A percentile compares a stretch with the other conserved stretches of the same genome.
Conservation (phyloP, 2,113 vertebrate species). For the Enhydra lutris region DNA sequence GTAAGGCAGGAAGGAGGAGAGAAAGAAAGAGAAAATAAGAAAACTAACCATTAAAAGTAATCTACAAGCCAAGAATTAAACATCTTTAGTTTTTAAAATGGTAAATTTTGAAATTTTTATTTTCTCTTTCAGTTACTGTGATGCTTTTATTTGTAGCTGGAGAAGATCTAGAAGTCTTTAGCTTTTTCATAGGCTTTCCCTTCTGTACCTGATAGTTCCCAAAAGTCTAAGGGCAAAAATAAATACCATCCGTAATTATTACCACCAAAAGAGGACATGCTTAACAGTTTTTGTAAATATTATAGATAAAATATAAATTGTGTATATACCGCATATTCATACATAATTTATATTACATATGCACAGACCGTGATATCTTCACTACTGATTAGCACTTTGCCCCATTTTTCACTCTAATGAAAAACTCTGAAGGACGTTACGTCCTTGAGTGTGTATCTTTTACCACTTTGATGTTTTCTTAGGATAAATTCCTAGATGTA, state of each 20-base stretch:
- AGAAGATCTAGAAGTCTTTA: background rate
- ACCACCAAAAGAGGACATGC: background rate
- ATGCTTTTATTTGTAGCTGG: background rate
- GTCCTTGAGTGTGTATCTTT: background rate
- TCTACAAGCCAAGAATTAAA: background rate
- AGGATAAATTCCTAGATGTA: background rate
- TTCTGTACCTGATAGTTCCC: background rate
- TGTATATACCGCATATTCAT: background rate
- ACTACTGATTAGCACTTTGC: background rate
- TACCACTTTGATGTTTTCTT: background rate
- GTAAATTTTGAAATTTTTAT: background rate
- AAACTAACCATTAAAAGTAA: background rate
- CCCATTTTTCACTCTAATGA: background rate
- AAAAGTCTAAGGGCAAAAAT: background rate
- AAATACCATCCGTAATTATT: background rate
- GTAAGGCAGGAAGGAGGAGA: background rate
- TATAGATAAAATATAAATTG: background rate
- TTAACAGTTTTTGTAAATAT: background rate
- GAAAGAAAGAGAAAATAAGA: background rate
- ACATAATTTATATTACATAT: background rate
- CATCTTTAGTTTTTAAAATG: background rate
- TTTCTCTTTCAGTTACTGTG: background rate
- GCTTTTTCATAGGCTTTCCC: background rate
- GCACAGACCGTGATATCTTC: background rate
- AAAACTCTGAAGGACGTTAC: background rate